Evolutionary conservation across 2,797 vertebrate species (phyloP).

Genomic region (Salarias fasciatus): DNA sequence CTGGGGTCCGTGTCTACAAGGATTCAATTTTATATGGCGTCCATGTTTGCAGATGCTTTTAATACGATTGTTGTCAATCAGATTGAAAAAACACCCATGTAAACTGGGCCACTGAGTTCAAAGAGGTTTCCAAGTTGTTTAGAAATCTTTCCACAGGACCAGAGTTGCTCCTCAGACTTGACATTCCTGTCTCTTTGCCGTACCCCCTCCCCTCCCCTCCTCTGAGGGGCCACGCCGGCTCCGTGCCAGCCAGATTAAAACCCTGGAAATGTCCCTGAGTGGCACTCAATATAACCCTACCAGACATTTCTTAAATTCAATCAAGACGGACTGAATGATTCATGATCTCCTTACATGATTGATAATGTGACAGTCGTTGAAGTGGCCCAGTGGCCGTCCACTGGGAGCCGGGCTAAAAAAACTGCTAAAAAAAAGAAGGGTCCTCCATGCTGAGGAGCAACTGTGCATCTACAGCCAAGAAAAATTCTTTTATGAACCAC

Average conservation of each 20-base stretch:
- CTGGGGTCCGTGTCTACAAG: no score
- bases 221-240: neutral
- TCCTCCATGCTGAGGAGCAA: neutral
- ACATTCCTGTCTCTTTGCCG: slow-evolving; percentile 3
- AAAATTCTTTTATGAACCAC: slow-evolving; percentile 30
- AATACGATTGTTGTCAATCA: no score
- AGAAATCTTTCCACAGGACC: no score
- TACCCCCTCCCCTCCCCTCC: no score
- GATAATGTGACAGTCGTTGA: slow-evolving; percentile 48
- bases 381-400: slow-evolving; percentile 13
- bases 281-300: slow-evolving; percentile 46
- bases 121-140: no score
- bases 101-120: no score
- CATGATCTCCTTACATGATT: slow-evolving; percentile 59
- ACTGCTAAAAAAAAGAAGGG: slow-evolving; percentile 8
- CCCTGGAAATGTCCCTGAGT: slow-evolving; percentile 51
- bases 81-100: no score
- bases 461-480: neutral
- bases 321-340: slow-evolving; percentile 61
- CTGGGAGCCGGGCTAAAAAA: slow-evolving; percentile 3
- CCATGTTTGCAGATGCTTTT: no score
- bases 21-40: no score
- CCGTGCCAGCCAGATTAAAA: slow-evolving; percentile 44
- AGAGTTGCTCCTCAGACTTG: no score
- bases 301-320: slow-evolving; percentile 59